A percentile compares a stretch with the other conserved stretches of the same genome.
These are phyloP conservation scores for Anguilla rostrata DNA, from an alignment of 2,113 vertebrate species.

Conservation along the genomic window DNA sequence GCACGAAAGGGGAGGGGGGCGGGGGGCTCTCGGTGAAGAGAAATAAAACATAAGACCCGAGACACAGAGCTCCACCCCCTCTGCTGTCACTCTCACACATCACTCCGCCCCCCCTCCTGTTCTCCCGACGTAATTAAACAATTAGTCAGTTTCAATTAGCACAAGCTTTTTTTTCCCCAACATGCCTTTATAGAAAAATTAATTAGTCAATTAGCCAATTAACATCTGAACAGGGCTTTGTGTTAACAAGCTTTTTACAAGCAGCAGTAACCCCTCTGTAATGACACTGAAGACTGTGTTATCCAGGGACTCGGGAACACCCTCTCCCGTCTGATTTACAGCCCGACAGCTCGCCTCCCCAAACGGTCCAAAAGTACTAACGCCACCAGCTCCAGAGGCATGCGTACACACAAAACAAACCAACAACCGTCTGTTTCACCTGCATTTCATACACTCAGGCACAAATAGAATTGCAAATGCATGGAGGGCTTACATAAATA, in stretches of 20 bases:
- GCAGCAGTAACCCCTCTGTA: conserved; percentile 74
- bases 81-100: conserved; percentile 27
- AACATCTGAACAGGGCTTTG: conserved; percentile 81
- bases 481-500: not conserved
- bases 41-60: conserved; percentile 33
- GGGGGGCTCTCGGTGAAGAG: not conserved
- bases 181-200: conserved; percentile 76
- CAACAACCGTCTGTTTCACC: conserved; percentile 44
- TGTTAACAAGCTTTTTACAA: conserved; percentile 83
- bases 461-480: not conserved
- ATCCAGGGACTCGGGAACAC: conserved; percentile 60
- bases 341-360: conserved; percentile 40
- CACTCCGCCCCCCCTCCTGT: conserved; percentile 25
- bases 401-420: conserved; percentile 41
- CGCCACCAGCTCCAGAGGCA: conserved; percentile 8
- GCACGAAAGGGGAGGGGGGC: not conserved
- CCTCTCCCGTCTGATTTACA: conserved; percentile 40
- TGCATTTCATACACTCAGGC: conserved; percentile 35
- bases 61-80: conserved; percentile 39
- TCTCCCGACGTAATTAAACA: conserved; percentile 75
- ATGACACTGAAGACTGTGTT: conserved; percentile 67
- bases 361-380: conserved; percentile 32
- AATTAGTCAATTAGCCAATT: conserved; percentile 85
- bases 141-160: conserved; percentile 82
- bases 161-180: conserved; percentile 55